Conservation (phyloP, 2,797 vertebrate species). For the Sciurus vulgaris region DNA sequence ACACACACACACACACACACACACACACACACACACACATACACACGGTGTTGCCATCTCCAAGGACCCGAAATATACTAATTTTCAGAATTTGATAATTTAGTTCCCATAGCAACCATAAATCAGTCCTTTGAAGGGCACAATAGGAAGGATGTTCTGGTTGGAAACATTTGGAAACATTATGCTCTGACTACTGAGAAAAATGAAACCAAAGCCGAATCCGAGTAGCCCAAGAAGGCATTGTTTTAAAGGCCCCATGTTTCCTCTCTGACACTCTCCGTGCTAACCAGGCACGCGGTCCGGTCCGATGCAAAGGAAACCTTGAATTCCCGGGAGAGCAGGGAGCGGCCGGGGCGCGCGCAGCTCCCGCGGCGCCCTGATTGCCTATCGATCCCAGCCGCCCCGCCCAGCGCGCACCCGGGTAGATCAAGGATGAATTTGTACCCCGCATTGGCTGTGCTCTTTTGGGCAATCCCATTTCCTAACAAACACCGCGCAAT, state of each 20-base stretch:
- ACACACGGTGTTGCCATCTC: not conserved
- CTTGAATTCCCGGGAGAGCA: not conserved
- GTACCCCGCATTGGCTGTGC: not conserved
- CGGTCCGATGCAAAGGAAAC: not conserved
- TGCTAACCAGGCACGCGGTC: not conserved
- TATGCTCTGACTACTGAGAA: constrained; percentile 52
- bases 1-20: not conserved
- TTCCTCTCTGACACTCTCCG: not conserved
- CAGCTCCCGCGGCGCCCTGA: not conserved
- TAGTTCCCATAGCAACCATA: constrained; percentile 74
- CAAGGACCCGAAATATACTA: constrained; percentile 60
- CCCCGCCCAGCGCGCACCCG: not conserved
- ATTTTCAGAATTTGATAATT: constrained; percentile 74
- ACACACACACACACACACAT: not conserved
- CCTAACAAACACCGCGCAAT: not conserved
- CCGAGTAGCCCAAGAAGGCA: not conserved
- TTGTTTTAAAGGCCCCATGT: not conserved
- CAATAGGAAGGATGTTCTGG: not conserved
- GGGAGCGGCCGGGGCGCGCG: too few relatives aligned
- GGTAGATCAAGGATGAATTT: constrained; percentile 38
- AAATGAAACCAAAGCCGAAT: constrained; percentile 61
- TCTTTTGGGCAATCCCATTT: constrained; percentile 63
- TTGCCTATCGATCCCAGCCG: constrained; percentile 45
- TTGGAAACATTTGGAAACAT: constrained; percentile 38
- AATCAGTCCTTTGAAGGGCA: constrained; percentile 53